Percentiles rank a stretch among this genome's conserved stretches.
Evolutionary conservation across 2,888 invertebrate genomes (phyloP).

Genomic region (Scaptomyza caliginosa): DNA sequence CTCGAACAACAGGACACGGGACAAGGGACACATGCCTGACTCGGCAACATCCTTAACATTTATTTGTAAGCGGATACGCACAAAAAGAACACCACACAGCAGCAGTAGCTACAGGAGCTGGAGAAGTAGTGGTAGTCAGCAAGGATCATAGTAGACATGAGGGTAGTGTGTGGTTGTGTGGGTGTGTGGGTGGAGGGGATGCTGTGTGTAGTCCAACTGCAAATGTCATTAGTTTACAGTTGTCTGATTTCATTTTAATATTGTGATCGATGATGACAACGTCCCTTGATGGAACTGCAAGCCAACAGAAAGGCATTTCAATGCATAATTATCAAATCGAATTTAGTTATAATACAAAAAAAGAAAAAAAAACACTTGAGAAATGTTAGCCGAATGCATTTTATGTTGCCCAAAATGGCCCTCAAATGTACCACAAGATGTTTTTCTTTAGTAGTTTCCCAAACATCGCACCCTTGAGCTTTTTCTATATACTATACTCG

Average conservation of each 20-base stretch:
- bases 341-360: neutral
- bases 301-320: neutral
- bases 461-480: neutral
- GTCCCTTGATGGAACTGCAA: neutral
- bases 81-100: conserved; percentile 32
- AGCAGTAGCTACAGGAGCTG: conserved; percentile 1
- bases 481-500: conserved; percentile 3
- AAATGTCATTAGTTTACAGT: conserved; percentile 82
- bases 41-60: conserved; percentile 25
- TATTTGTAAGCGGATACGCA: conserved; percentile 64
- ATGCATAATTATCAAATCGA: neutral
- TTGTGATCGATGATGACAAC: conserved; percentile 74
- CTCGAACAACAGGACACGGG: conserved; percentile 10
- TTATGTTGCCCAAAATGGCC: conserved; percentile 27
- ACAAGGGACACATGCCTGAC: conserved; percentile 27
- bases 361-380: neutral
- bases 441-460: neutral
- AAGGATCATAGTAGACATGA: conserved; percentile 24
- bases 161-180: neutral
- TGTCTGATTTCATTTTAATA: conserved; percentile 76
- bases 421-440: conserved; percentile 39
- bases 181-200: conserved; percentile 6
- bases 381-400: conserved; percentile 1
- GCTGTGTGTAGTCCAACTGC: conserved; percentile 1
- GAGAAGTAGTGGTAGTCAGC: conserved; percentile 16